A percentile compares a stretch with the other conserved stretches of the same genome.
Conservation (phyloP, 2,797 vertebrate genomes). For the Octomys mimax region DNA sequence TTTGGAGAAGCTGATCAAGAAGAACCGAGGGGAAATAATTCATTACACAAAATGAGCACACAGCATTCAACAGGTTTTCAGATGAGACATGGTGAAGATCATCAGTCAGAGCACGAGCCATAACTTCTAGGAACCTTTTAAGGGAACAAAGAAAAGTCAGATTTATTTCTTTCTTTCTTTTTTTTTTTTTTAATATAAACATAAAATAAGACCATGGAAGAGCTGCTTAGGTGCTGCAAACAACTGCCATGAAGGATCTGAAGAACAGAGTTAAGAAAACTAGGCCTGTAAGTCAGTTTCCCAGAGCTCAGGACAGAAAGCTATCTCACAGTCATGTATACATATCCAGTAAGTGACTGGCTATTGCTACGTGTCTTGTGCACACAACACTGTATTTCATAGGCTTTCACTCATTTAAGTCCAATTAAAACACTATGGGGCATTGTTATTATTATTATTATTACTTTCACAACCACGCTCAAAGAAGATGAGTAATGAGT, state of each 20-base stretch:
- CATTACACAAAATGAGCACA: conserved; percentile 90
- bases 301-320: background rate
- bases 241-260: background rate
- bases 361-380: background rate
- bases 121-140: conserved; percentile 92
- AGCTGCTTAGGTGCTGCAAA: background rate
- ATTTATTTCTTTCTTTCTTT: background rate
- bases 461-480: background rate
- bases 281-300: background rate
- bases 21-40: conserved; percentile 90
- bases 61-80: conserved; percentile 88
- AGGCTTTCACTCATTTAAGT: conserved; percentile 36
- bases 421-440: conserved; percentile 31
- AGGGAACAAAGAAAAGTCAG: conserved; percentile 64
- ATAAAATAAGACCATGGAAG: background rate
- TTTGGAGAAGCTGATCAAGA: conserved; percentile 92
- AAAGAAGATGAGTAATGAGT: conserved; percentile 16
- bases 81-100: conserved; percentile 90
- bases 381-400: background rate
- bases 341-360: background rate
- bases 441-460: conserved; percentile 20
- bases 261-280: conserved; percentile 29
- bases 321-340: background rate
- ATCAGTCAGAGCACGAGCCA: conserved; percentile 88
- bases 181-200: background rate